Base-by-base conservation (phyloP, 2,113 vertebrate genomes). In the Cavia aperea region DNA sequence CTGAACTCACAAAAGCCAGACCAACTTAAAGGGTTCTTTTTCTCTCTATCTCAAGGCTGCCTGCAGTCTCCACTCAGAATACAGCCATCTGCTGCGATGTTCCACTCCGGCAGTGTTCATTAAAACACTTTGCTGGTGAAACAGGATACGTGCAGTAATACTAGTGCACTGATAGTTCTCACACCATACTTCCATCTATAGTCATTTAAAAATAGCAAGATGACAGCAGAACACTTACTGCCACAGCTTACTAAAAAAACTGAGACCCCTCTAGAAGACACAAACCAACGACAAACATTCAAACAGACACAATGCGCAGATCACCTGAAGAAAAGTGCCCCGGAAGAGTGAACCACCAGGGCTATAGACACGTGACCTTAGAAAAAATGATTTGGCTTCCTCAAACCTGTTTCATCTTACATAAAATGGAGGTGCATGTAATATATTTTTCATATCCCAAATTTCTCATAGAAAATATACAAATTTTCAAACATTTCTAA, bases 211-310 rank as follows among this genome's bases (percentile, higher is more conserved):
- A 89, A 88, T 9, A 46, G 7, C 56, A 84, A 72, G 77, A 58
- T 14, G 58, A 5, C 8, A 93, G 18, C 14, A 89, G 72, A 87
- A 84, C 43, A 87, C 68, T 82, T n/a, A 85, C 78, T 93, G 88
- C 81, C 92, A 73, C 7, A 81, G 39, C 86, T 43, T 91, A 65
- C 60, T 31, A 85, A 13, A 65, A 77, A 75, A 66, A 77, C 60
- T 33, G 4, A 92, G 73, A 84, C 54, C 79, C 1, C 72, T 56
- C 15, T 23, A 51, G 58, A 92, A 92, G 66, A 77, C 58, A 87
- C 56, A 90, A 92, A 66, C 62, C 21, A 90, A 68, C 54, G 60
- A 90, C 92, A 88, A 68, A 86, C 51, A 77, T 54, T 77, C 36
- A 58, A 43, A 39, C 77, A 90, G 36, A 79, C 54, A 86, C 21